phyloP scores from a whole-genome alignment of 2,797 vertebrate genomes.

The Falco cherrug region DNA sequence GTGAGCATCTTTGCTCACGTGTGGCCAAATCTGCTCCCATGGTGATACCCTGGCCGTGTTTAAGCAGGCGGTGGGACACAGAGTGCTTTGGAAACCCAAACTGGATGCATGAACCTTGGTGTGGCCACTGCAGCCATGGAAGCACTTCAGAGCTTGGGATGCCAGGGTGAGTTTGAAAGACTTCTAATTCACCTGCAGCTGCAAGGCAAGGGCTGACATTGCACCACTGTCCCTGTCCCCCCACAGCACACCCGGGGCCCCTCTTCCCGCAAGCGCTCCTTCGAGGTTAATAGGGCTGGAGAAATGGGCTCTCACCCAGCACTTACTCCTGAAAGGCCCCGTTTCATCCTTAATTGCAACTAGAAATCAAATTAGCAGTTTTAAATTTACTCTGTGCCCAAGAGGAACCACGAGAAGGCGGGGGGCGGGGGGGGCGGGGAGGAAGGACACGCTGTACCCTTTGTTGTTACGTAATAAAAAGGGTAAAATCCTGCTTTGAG shows the following conservation, averaged over 20 bases:
- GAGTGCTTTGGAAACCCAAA: not conserved
- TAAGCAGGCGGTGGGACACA: not conserved
- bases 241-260: not conserved
- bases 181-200: not conserved
- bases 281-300: slow-evolving; percentile 29
- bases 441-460: not conserved
- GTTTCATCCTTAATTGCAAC: slow-evolving; percentile 53
- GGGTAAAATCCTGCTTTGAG: not conserved
- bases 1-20: not conserved
- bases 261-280: not conserved
- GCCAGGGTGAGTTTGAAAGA: not conserved
- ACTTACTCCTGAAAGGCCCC: not conserved
- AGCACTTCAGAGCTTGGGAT: not conserved
- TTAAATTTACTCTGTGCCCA: slow-evolving; percentile 49
- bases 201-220: fast-evolving
- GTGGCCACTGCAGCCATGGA: fast-evolving
- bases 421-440: no score
- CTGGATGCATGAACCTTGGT: not conserved
- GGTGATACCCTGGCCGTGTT: fast-evolving
- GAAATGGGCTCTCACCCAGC: not conserved
- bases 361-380: slow-evolving; percentile 47
- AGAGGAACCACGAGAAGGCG: not conserved
- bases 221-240: not conserved
- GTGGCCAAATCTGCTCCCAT: not conserved
- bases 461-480: not conserved